Base-by-base conservation (phyloP, 2,797 vertebrate genomes). In the Galago senegalensis region DNA sequence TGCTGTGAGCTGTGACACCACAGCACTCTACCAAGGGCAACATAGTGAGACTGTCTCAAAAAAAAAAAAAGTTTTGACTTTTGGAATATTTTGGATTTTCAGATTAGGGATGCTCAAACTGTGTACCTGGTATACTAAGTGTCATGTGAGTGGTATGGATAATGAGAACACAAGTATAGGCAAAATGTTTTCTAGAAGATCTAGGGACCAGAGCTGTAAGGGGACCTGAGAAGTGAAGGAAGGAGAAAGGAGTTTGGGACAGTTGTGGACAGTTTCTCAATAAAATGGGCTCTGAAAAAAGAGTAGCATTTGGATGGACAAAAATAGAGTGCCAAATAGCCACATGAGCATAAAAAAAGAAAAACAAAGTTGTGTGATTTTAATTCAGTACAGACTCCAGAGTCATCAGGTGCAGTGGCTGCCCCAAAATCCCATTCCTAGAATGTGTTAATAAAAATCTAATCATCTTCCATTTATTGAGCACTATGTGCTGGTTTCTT, bases 201-300 rank as follows among this genome's bases (percentile, higher is more conserved):
- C 25, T 93, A 43, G 60, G 88, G 20, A 53, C 49, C 31, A 17
- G 40, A 12, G 17, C 25, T 88, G 27, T 58, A 53, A 91, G 23
- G 16, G 21, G 31, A 75, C n/a, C 69, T 80, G 25, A 29, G 17
- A 87, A 20, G 25, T 77, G 37, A 82, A 86, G 29, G 46, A 77
- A 70, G 53, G 60, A 90, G 49, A 72, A 61, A 84, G 65, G 37
- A 61, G 20, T 58, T 49, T 65, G 7, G 60, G 21, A 82, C 60
- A 53, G 11, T 29, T 89, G 46, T 82, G n/a, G 40, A 94, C 87
- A 31, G 12, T 43, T 40, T 70, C 75, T 76, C 58, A 53, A 49
- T 77, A 82, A 88, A 89, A 37, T 37, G 8, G 61, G 27, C 81
- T 95, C 56, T 65, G 67, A 85, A 81, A 70, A 87, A 70, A 92